Evolutionary conservation across 1,140 invertebrate genomes (phyloP), one percentile per base, ranked within the genome.

Genomic region (Metaphire vulgaris): DNA sequence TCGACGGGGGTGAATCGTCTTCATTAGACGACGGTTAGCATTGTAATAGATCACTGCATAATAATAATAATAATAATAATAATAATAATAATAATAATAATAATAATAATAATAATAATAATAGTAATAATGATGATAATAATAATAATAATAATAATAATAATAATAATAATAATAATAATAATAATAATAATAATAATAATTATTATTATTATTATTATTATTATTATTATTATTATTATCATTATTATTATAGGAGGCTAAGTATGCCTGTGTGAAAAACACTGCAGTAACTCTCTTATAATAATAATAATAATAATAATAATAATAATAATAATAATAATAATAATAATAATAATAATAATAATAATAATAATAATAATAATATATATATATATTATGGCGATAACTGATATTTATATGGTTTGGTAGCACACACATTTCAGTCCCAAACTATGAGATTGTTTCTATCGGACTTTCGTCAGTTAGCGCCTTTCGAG

Each of bases 251-350:
- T 14, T 16, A 31, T n/a, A 30, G 76, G 74, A 32, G 76, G 30
- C 66, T 75, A 31, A 72, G 71, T n/a, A 73, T 77, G 64, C 21
- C 31, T 26, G 74, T 69, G 30, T 26, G 31, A 76, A 32, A 34
- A 66, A 67, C 41, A 72, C 65, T 1, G 1, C 21, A n/a, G 66
- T 33, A 2, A 28, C 30, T 26, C 26, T 2, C 6, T 56, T 56
- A 12, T 6, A 6, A 56, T 12, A 56, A 12, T 56, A 56, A 69
- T 69, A 31, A 69, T 69, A 31, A 69, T 69, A 69, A 69, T 69
- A 31, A 69, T 28, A 31, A 69, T 69, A 69, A 69, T 69, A 31
- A 28, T 69, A 31, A 69, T 31, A 69, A 28, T 69, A 28, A 69
- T 26, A 69, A 69, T 69, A 31, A 69, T 69, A 69, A 69, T 31